Base-by-base conservation (phyloP, 2,888 invertebrate genomes). In the Hetaerina titia region DNA sequence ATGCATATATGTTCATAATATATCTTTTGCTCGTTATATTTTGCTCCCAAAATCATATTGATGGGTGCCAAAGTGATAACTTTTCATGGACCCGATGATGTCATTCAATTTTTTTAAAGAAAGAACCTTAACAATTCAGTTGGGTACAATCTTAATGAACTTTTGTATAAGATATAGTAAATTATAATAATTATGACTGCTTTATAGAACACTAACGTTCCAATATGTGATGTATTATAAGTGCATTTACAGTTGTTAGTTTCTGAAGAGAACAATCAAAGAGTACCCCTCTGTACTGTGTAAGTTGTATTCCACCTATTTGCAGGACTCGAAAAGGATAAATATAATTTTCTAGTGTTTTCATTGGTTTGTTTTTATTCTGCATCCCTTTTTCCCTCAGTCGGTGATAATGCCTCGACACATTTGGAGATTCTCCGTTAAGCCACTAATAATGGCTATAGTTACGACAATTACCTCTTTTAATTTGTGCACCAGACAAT, bases 191-290 rank as follows among this genome's bases (percentile, higher is more conserved):
- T 22, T 92, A 92, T 92, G 92, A 92, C 92, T 92, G 92, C 92
- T 92, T 92, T 92, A 92, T 92, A 92, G 92, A 92, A 92, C 92
- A 92, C 92, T 92, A 92, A 92, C 92, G 92, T 92, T 92, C 92
- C 92, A 92, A 69, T 92, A 92, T 92, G 92, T 92, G 92, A 69
- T 92, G 92, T 92, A 92, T 92, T 74, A 92, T 92, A 92, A 92
- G 92, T 74, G 92, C 92, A 92, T 92, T 92, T 92, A 92, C 92
- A 92, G 92, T 64, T 92, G 89, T 92, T 92, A 92, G 92, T 92
- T 92, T 92, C 92, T 64, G 92, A 92, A 64, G 69, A 92, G 69
- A 69, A 64, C 56, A 92, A 69, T 56, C 57, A 31, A 92, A 69
- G 92, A 74, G 92, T 92, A 92, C 92, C 92, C 92, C 92, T 92